phyloP scores from a whole-genome alignment of 2,797 vertebrate genomes.

The Anolis apletophallus region DNA sequence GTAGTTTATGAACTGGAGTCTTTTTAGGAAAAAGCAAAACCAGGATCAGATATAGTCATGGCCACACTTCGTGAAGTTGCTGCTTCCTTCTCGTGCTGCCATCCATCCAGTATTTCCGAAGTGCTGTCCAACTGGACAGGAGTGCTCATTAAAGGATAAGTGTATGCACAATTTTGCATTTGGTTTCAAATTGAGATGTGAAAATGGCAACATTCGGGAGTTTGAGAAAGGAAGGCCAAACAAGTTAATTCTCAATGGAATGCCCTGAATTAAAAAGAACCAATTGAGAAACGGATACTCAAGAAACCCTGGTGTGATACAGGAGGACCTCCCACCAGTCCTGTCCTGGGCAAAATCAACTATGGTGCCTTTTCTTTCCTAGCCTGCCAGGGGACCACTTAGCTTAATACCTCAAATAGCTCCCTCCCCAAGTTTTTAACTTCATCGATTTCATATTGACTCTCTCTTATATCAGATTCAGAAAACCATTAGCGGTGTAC shows the following conservation, averaged over 20 bases:
- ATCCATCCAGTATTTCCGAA: constrained; percentile 60
- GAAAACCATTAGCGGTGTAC: neutral
- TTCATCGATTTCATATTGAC: neutral
- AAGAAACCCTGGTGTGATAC: neutral
- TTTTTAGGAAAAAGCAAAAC: constrained; percentile 60
- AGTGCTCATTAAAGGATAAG: constrained; percentile 62
- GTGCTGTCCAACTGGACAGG: constrained; percentile 60
- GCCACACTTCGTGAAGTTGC: constrained; percentile 46
- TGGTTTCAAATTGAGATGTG: constrained; percentile 63
- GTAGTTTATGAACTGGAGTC: constrained; percentile 27
- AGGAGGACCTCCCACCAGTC: neutral
- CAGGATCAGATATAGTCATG: constrained; percentile 14
- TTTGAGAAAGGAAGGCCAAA: neutral
- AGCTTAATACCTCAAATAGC: neutral
- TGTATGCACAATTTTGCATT: constrained; percentile 58
- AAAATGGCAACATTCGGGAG: neutral
- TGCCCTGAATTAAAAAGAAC: neutral
- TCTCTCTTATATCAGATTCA: neutral
- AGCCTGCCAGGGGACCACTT: neutral
- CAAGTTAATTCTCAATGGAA: neutral
- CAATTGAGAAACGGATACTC: neutral
- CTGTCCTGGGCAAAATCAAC: neutral
- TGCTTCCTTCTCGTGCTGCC: constrained; percentile 42
- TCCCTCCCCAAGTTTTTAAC: neutral
- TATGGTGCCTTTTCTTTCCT: neutral